Conservation (phyloP, 2,797 vertebrate genomes). For the Amblyraja radiata region DNA sequence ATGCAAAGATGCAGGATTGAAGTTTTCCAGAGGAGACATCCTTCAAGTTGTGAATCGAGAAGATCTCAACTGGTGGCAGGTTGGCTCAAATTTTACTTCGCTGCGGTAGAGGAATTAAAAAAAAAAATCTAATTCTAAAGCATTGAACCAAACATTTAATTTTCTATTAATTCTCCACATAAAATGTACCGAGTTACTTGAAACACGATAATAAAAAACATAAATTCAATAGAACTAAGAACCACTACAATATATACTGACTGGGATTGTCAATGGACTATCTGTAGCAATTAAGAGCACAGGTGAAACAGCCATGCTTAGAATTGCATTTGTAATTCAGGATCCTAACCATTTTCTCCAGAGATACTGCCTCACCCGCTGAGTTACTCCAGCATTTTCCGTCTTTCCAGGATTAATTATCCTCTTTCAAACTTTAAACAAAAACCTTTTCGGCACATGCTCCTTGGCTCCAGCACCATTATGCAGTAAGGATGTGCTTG, state of each 20-base stretch:
- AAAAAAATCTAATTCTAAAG: background rate
- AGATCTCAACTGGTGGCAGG: slow-evolving; percentile 99
- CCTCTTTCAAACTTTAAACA: background rate
- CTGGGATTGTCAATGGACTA: no score
- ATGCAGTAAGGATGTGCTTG: background rate
- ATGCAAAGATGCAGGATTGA: slow-evolving; percentile 92
- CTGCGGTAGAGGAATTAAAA: background rate
- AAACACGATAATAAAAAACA: background rate
- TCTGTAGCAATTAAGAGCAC: background rate
- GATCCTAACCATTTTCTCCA: background rate
- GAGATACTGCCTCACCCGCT: no score
- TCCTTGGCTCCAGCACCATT: background rate
- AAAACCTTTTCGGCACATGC: background rate
- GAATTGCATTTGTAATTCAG: background rate
- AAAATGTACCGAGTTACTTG: background rate
- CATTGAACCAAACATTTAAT: background rate
- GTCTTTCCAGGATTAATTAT: background rate
- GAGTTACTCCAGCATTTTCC: no score
- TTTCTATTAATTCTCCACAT: background rate
- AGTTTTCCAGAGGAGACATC: slow-evolving; percentile 89
- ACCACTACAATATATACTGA: background rate
- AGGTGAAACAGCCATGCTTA: background rate
- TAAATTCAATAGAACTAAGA: background rate
- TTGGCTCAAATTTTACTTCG: slow-evolving; percentile 52
- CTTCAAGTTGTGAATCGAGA: slow-evolving; percentile 95